A percentile compares a stretch with the other conserved stretches of the same genome.
Evolutionary conservation across 1,140 invertebrate species (phyloP).

Genomic region (Cydia splendana): DNA sequence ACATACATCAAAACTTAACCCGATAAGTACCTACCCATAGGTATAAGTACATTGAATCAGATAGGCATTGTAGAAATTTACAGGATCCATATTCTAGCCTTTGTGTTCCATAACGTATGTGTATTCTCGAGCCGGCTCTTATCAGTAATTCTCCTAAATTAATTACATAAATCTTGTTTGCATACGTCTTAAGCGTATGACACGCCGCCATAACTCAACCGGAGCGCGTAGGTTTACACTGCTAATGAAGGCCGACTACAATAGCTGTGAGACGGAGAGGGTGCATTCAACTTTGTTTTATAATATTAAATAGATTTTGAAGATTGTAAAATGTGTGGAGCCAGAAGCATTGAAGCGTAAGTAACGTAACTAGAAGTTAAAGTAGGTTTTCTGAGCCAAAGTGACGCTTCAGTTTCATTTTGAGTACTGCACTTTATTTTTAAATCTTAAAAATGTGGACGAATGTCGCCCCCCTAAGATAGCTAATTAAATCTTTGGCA

Average conservation of each 20-base stretch:
- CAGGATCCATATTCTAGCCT: conserved; percentile 42
- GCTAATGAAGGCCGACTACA: conserved; percentile 71
- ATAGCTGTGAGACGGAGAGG: conserved; percentile 34
- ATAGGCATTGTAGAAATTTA: neutral
- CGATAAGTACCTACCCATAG: no score
- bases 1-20: no score
- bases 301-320: neutral
- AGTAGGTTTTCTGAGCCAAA: no score
- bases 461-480: no score
- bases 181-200: conserved; percentile 78
- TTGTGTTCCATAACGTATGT: conserved; percentile 65
- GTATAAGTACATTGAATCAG: neutral
- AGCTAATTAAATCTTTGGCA: no score
- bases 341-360: no score
- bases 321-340: neutral
- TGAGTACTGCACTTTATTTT: no score
- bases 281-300: conserved; percentile 33
- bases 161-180: conserved; percentile 80
- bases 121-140: conserved; percentile 68
- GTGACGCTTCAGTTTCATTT: no score
- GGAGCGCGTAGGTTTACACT: conserved; percentile 63
- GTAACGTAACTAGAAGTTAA: no score
- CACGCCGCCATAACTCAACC: conserved; percentile 74
- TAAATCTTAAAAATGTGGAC: no score
- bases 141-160: conserved; percentile 70